Percentiles rank a stretch among this genome's conserved stretches.
phyloP scores from a whole-genome alignment of 2,888 invertebrate genomes.

The Pseudanteris insignis region DNA sequence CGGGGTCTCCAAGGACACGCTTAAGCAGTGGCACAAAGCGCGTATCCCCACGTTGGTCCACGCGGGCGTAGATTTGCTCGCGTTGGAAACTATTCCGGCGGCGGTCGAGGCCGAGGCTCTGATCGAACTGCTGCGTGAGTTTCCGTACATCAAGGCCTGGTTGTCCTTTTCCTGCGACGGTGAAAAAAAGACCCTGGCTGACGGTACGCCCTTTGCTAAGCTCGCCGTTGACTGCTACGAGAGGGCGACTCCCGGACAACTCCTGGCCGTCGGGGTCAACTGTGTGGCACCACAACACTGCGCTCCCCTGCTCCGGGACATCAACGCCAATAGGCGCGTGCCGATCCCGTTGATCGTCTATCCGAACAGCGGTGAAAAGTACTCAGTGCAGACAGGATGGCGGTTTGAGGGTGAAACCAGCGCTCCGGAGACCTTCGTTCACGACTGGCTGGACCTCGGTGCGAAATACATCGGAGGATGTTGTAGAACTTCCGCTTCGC shows the following conservation, averaged over 20 bases:
- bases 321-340: conserved; percentile 68
- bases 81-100: conserved; percentile 93
- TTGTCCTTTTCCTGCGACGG: conserved; percentile 82
- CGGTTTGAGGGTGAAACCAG: conserved; percentile 73
- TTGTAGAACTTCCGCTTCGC: conserved; percentile 85
- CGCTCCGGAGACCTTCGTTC: conserved; percentile 77
- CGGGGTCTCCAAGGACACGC: conserved; percentile 70
- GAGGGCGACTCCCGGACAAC: conserved; percentile 71
- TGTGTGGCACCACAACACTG: conserved; percentile 80
- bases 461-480: conserved; percentile 91
- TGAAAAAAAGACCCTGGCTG: conserved; percentile 75
- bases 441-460: conserved; percentile 83
- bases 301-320: conserved; percentile 70
- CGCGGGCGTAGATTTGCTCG: conserved; percentile 85
- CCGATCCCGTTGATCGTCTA: conserved; percentile 84
- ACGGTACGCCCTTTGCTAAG: conserved; percentile 83
- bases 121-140: conserved; percentile 80
- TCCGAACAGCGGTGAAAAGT: conserved; percentile 91
- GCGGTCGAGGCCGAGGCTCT: conserved; percentile 84
- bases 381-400: conserved; percentile 72
- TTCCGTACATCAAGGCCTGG: conserved; percentile 84
- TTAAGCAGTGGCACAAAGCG: conserved; percentile 86
- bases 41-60: conserved; percentile 81
- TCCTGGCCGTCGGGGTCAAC: conserved; percentile 90
- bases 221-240: conserved; percentile 76